Percentiles rank a stretch among this genome's conserved stretches.
Conservation (phyloP, 2,113 vertebrate species). For the Podiceps cristatus region DNA sequence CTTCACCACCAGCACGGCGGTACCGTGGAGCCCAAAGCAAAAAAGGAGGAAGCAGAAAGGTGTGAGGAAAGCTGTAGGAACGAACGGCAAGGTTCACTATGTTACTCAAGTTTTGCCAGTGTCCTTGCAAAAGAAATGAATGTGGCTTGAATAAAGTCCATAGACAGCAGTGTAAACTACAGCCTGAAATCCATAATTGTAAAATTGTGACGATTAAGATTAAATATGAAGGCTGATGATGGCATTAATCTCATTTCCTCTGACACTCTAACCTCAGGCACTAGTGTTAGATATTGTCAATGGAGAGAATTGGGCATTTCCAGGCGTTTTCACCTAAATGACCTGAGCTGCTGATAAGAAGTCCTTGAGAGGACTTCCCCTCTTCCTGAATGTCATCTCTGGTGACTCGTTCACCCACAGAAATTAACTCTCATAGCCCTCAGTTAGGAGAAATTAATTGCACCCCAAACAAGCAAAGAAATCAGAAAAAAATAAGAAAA, state of each 20-base stretch:
- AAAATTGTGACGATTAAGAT: background rate
- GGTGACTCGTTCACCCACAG: background rate
- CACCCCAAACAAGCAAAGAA: background rate
- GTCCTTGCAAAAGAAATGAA: background rate
- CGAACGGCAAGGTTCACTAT: background rate
- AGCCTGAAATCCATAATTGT: background rate
- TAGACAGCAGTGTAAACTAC: background rate
- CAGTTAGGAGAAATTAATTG: background rate
- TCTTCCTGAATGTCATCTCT: background rate
- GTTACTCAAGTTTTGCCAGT: background rate
- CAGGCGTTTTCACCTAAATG: background rate
- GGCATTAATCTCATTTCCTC: background rate
- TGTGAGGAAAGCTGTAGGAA: background rate
- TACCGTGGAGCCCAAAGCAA: background rate
- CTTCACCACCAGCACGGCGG: background rate
- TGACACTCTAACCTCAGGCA: background rate
- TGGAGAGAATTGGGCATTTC: background rate
- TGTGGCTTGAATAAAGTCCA: background rate
- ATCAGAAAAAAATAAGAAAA: background rate
- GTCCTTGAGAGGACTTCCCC: background rate
- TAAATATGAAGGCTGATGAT: background rate
- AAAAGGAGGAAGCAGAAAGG: background rate
- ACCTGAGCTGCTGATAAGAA: background rate
- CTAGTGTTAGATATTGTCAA: background rate
- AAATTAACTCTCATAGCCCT: background rate